Base-by-base conservation (phyloP, 2,888 invertebrate species). In the Altica lythri region DNA sequence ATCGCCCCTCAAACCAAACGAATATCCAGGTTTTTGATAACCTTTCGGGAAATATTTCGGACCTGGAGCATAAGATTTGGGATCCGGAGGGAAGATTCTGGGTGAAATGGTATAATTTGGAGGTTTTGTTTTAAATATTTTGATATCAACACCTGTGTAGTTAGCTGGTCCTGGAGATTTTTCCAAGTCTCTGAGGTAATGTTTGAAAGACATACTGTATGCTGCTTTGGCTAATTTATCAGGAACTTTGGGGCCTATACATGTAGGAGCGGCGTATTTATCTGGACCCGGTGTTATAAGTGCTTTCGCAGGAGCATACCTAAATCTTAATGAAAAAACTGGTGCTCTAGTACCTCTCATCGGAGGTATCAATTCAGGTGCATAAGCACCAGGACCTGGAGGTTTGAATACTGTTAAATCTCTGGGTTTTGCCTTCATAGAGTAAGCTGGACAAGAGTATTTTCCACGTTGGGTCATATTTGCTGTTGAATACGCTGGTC, bases 381-480 rank as follows among this genome's bases (percentile, higher is more conserved):
- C 80, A 72, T 86, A 85, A 9, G 84, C 81, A 2, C 84, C 85
- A 0, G 86, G 86, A 0, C 86, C 86, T 4, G 86, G 85, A 40
- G 81, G 79, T 40, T 55, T 62, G 58, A 73, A 76, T 8, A 19
- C 14, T 4, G 51, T 75, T 72, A 54, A 40, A 55, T 49, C 49
- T 29, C 10, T 42, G 0, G 55, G 48, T 76, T 75, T 27, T 75
- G 62, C 64, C 51, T 64, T 66, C 29, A 70, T 57, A 1, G 72
- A 68, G 59, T 70, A 86, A 0, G 81, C 82, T 0, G 86, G 84
- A 30, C 81, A 68, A 9, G 74, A 68, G 51, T 78, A 68, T 46
- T 67, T 66, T 18, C 81, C 82, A 54, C 65, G 70, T 48, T 75
- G 70, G 4, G 80, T 81, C 60, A 77, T 61, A 68, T 81, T 80